These are phyloP conservation scores for Anomalospiza imberbis DNA, from an alignment of 2,797 vertebrate species.

Conservation along the genomic window DNA sequence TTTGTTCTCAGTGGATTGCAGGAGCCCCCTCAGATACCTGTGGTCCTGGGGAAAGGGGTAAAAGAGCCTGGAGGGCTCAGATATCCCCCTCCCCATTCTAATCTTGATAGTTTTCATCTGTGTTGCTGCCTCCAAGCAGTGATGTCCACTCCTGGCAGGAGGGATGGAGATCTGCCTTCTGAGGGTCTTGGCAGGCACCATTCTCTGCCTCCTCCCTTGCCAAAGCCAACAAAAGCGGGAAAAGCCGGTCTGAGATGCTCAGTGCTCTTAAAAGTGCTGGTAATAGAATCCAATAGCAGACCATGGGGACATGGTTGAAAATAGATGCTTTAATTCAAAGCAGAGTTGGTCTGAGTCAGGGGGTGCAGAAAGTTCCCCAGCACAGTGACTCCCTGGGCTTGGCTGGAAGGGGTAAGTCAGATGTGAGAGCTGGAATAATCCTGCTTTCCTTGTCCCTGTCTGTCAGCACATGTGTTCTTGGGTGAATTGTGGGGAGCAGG, in stretches of 20 bases:
- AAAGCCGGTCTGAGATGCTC: neutral
- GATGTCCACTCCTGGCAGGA: neutral
- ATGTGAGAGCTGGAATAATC: neutral
- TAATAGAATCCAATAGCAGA: neutral
- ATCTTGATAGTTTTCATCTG: neutral
- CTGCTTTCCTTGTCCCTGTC: neutral
- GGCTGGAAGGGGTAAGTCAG: neutral
- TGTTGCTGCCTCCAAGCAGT: neutral
- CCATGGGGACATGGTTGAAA: neutral
- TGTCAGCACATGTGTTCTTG: neutral
- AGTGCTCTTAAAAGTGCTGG: neutral
- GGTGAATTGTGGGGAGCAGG: neutral
- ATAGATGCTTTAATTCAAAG: constrained; percentile 45
- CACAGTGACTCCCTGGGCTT: neutral
- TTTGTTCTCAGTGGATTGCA: neutral
- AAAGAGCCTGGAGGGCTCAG: neutral
- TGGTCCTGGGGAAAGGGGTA: neutral
- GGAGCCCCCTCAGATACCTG: neutral
- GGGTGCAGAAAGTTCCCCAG: neutral
- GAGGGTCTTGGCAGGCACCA: neutral
- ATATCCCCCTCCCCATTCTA: neutral
- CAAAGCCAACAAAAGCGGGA: neutral
- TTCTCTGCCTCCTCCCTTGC: neutral
- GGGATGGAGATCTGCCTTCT: neutral
- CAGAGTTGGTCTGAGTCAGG: neutral